phyloP scores from a whole-genome alignment of 1,140 invertebrate species.

The Trichogramma pretiosum region DNA sequence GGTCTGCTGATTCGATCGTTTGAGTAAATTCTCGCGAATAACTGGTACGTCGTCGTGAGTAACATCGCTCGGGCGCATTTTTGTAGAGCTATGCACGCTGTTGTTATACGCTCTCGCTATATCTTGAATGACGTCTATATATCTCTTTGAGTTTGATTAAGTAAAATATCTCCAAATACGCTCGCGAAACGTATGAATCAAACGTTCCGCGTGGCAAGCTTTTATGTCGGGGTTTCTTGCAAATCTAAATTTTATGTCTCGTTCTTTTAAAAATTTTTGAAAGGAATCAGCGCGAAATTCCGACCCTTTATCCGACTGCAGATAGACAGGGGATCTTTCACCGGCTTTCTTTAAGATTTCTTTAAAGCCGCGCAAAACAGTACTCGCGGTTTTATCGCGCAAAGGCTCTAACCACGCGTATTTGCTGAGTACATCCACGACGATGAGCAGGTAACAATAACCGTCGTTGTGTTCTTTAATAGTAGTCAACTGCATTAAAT shows the following conservation, averaged over 20 bases:
- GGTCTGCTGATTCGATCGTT: conserved; percentile 9
- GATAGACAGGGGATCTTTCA: background rate
- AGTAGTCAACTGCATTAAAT: conserved; percentile 7
- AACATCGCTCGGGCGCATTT: conserved; percentile 7
- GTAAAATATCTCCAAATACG: conserved; percentile 10
- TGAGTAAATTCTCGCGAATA: conserved; percentile 7
- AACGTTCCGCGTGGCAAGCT: conserved; percentile 19
- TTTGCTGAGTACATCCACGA: conserved; percentile 16
- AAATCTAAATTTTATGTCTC: background rate
- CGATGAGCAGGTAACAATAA: conserved; percentile 2
- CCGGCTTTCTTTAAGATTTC: background rate
- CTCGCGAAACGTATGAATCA: conserved; percentile 21
- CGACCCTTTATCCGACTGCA: background rate
- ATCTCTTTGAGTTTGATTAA: conserved; percentile 2
- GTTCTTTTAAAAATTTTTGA: background rate
- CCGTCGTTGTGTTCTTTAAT: conserved; percentile 6
- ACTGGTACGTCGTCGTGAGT: conserved; percentile 4
- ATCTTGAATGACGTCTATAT: conserved; percentile 20
- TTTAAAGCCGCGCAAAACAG: background rate
- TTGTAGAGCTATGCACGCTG: conserved; percentile 9
- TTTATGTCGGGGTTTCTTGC: conserved; percentile 19
- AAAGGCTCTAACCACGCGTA: conserved; percentile 15
- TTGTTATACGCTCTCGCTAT: conserved; percentile 17
- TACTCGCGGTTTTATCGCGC: background rate
- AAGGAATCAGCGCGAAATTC: background rate